phyloP scores from a whole-genome alignment of 2,113 vertebrate species.

The Osmerus eperlanus region DNA sequence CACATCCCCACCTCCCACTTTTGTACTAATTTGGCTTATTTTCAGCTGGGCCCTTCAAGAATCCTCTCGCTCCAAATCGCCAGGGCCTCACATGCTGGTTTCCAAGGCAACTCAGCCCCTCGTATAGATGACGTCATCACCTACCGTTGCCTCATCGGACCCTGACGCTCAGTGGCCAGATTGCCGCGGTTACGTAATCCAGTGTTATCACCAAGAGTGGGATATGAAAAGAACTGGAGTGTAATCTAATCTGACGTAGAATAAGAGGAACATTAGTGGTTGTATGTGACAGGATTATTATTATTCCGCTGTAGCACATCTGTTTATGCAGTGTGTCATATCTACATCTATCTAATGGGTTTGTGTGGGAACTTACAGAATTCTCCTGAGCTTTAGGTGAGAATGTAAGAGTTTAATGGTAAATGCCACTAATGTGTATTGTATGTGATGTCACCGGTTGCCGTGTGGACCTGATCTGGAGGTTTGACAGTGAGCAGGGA shows the following conservation, averaged over 20 bases:
- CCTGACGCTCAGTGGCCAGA: background rate
- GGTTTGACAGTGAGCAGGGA: no score
- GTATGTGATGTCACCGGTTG: no score
- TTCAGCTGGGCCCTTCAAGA: background rate
- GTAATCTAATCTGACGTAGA: constrained; percentile 3
- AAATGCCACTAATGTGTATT: no score
- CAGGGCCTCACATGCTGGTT: background rate
- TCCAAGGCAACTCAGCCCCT: background rate
- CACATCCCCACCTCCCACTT: no score
- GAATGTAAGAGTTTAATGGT: no score
- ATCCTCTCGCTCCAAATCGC: background rate
- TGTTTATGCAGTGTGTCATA: constrained; percentile 6
- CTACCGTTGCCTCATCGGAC: background rate
- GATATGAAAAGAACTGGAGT: background rate
- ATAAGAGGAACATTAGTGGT: constrained; percentile 3
- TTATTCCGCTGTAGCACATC: background rate
- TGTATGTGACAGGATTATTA: background rate
- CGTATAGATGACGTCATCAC: background rate
- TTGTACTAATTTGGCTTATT: background rate
- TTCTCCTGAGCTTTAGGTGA: no score
- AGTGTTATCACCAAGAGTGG: background rate
- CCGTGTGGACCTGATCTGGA: no score
- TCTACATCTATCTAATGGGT: background rate
- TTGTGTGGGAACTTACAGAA: no score
- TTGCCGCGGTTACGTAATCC: background rate